These are phyloP conservation scores for Ichneumoninae sp. DNA, from an alignment of 2,888 invertebrate genomes.

Conservation along the genomic window DNA sequence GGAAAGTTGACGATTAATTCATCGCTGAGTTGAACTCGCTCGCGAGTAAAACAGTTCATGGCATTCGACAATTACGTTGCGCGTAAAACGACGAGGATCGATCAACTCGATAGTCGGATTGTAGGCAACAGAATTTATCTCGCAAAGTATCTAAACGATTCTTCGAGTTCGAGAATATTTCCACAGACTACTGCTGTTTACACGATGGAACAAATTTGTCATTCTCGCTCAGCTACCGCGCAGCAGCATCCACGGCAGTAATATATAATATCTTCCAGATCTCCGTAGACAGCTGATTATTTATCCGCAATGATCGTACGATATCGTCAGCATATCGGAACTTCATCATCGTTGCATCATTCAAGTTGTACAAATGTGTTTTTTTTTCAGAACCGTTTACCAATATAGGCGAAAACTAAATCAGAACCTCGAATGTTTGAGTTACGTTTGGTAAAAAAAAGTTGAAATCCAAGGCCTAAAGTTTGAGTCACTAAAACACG, in stretches of 20 bases:
- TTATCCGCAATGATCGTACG: constrained; percentile 29
- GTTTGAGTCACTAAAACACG: neutral
- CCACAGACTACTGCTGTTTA: constrained; percentile 7
- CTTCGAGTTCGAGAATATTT: constrained; percentile 22
- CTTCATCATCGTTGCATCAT: constrained; percentile 42
- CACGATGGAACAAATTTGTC: constrained; percentile 4
- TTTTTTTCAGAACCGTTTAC: neutral
- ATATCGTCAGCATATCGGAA: neutral
- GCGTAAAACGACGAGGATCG: neutral
- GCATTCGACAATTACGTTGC: neutral
- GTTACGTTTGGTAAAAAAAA: neutral
- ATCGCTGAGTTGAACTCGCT: neutral
- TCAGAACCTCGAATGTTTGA: neutral
- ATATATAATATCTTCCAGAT: constrained; percentile 17
- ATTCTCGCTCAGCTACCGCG: neutral
- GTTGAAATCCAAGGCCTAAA: neutral
- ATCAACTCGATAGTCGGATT: neutral
- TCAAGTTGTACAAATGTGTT: neutral
- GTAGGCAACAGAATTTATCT: neutral
- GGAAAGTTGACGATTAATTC: neutral
- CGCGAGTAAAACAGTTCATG: neutral
- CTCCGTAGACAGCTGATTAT: constrained; percentile 22
- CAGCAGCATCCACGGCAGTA: neutral
- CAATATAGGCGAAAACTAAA: neutral
- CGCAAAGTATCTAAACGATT: neutral